Evolutionary conservation across 2,113 vertebrate species (phyloP).

Genomic region (Edolisoma coerulescens): DNA sequence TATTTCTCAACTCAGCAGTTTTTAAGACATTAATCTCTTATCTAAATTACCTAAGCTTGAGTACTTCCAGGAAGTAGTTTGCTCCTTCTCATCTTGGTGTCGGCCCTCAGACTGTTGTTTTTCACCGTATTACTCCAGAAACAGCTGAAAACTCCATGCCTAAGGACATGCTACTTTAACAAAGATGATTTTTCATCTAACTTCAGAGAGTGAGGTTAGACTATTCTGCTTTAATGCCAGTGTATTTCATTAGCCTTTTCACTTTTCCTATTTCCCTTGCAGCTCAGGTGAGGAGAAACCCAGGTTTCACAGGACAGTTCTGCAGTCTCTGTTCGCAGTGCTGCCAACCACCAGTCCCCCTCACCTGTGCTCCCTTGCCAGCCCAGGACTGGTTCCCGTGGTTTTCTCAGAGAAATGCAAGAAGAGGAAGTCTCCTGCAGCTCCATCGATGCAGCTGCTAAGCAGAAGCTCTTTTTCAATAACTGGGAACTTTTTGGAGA

Average conservation of each 20-base stretch:
- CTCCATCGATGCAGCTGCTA: neutral
- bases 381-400: neutral
- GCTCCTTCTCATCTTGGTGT: neutral
- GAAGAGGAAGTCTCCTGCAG: neutral
- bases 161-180: neutral
- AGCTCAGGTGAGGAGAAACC: neutral
- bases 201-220: neutral
- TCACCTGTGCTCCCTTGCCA: neutral
- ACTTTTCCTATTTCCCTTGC: neutral
- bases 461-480: neutral
- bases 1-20: neutral
- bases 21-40: neutral
- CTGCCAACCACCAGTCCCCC: neutral
- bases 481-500: neutral
- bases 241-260: neutral
- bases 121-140: neutral
- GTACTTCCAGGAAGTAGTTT: neutral
- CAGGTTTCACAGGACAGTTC: neutral
- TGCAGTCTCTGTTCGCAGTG: neutral
- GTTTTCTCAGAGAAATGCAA: neutral
- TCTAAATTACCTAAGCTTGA: neutral
- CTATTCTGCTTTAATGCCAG: neutral
- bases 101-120: neutral
- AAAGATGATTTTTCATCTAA: neutral
- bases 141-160: neutral